Base-by-base conservation (phyloP, 2,888 invertebrate genomes). In the Conomelus anceps region DNA sequence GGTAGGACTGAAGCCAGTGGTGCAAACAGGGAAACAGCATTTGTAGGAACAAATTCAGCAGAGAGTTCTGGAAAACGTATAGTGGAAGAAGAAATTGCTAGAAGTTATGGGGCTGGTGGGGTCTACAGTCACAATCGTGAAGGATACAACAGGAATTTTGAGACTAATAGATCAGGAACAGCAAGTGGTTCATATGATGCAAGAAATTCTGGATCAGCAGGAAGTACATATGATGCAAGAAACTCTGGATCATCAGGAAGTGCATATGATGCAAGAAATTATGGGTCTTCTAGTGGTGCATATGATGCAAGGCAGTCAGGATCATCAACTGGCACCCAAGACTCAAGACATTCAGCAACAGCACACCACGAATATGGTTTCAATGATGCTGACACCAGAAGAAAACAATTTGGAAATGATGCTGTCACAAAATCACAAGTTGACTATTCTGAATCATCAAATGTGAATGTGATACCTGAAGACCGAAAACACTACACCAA, bases 1-100 rank as follows among this genome's bases (percentile, higher is more conserved):
- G 89, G 89, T n/a, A 89, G 89, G 26, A 88, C 88, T 22, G 89
- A 88, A 23, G 34, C 63, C 1, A 86, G 85, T n/a, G n/a, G 85
- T 85, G 89, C 89, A 84, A 89, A 23, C 29, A 89, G 89, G n/a
- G 22, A n/a, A 9, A 22, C 22, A 22, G 7, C 7, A 9, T 9
- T 9, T 84, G n/a, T 88, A 6, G 85, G 29, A 11, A n/a, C 26
- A n/a, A 88, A 20, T 34, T 89, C 89, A 11, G 23, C 11, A 24
- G 86, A n/a, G 20, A 20, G 20, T 17, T 24, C 23, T 23, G 23
- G 86, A 23, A 23, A 26, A 23, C 3, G 86, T 4, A 23, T 22
- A 11, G 86, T 86, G 20, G 86, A 86, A 86, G 86, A 86, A 86
- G 86, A 86, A 23, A 86, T 86, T 86, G 86, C 86, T 22, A 22